phyloP scores from a whole-genome alignment of 2,113 vertebrate genomes.

The Prolemur simus region DNA sequence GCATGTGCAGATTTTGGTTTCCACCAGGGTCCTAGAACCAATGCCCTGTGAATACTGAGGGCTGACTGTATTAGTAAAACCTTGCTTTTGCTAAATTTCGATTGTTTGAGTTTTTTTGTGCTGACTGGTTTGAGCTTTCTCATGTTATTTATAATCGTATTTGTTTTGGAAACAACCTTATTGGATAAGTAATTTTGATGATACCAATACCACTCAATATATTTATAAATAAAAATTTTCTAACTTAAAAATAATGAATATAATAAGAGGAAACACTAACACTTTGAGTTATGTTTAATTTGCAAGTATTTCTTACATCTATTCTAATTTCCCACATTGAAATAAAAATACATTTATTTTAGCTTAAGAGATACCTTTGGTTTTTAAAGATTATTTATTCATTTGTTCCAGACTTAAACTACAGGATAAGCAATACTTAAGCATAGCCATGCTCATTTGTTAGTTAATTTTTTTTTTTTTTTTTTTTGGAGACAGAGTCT shows the following conservation, averaged over 20 bases:
- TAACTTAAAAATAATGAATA: conserved; percentile 9
- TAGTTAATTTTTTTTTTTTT: conserved; percentile 54
- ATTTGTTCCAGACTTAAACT: conserved; percentile 31
- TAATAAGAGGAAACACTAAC: not conserved
- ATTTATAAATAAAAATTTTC: conserved; percentile 7
- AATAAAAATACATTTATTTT: conserved; percentile 8
- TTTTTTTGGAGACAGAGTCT: too few species aligned
- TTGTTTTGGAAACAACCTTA: not conserved
- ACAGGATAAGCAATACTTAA: conserved; percentile 12
- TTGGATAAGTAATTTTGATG: not conserved
- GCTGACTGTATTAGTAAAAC: not conserved
- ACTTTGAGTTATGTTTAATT: not conserved
- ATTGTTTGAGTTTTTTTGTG: conserved; percentile 48
- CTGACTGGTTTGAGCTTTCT: not conserved
- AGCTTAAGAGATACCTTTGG: not conserved
- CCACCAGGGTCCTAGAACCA: not conserved
- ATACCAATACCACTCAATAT: not conserved
- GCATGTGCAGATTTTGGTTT: not conserved
- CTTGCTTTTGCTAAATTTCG: conserved; percentile 42
- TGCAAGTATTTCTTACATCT: not conserved
- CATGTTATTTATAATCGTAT: not conserved
- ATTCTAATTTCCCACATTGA: not conserved
- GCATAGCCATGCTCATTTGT: not conserved
- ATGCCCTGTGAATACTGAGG: not conserved
- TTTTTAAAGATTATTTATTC: conserved; percentile 53